Conservation (phyloP, 2,797 vertebrate species). For the Spea hammondii region DNA sequence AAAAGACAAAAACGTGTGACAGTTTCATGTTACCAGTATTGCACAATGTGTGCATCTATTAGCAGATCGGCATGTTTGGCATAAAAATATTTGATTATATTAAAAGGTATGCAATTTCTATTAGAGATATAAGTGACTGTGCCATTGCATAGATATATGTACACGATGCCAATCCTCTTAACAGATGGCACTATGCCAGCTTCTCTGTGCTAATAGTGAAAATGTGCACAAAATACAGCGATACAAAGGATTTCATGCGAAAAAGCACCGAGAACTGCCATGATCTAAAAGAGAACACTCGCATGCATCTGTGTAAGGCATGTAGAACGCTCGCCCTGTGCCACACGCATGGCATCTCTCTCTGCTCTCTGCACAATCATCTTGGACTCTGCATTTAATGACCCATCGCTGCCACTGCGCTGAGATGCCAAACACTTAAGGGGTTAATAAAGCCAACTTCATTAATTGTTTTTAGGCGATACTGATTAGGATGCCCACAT, state of each 20-base stretch:
- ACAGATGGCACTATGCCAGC: background rate
- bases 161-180: background rate
- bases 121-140: background rate
- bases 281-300: background rate
- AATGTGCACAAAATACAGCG: background rate
- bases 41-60: too few species aligned
- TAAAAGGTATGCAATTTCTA: too few species aligned
- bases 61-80: too few species aligned
- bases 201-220: background rate
- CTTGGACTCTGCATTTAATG: background rate
- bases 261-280: background rate
- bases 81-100: too few species aligned
- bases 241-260: background rate
- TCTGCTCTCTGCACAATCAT: too few species aligned
- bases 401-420: background rate
- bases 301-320: background rate
- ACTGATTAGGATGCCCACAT: background rate
- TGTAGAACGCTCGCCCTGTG: background rate
- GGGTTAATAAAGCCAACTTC: background rate
- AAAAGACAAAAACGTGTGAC: too few species aligned
- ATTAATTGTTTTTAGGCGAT: background rate
- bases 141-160: background rate
- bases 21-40: too few species aligned
- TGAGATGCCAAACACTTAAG: background rate
- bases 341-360: too few species aligned